A percentile compares a stretch with the other conserved stretches of the same genome.
phyloP scores from a whole-genome alignment of 1,140 invertebrate genomes.

The Cherax quadricarinatus region DNA sequence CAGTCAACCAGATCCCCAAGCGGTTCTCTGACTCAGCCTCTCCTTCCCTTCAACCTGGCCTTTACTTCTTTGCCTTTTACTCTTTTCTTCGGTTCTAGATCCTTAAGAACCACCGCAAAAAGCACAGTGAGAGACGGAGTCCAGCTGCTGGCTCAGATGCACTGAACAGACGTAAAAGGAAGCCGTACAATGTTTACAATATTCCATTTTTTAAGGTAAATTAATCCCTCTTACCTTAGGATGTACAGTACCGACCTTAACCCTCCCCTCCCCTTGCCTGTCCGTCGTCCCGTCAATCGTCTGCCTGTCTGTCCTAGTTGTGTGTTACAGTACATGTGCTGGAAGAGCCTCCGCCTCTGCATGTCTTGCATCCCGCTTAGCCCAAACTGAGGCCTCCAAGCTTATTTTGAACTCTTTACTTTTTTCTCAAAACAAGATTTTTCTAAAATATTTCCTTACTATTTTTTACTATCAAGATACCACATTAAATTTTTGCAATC shows the following conservation, averaged over 20 bases:
- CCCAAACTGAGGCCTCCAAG: conserved; percentile 4
- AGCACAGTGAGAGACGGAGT: conserved; percentile 94
- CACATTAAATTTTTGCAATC: conserved; percentile 29
- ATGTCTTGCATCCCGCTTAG: conserved; percentile 43
- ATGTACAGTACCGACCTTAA: conserved; percentile 67
- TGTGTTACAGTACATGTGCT: conserved; percentile 27
- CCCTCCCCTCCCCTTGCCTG: conserved; percentile 21
- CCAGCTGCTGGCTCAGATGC: conserved; percentile 91
- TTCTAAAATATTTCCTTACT: background rate
- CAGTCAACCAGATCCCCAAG: conserved; percentile 23
- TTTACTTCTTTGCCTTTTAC: conserved; percentile 73
- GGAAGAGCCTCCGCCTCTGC: conserved; percentile 29
- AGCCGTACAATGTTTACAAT: conserved; percentile 92
- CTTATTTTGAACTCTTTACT: conserved; percentile 1
- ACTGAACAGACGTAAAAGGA: conserved; percentile 86
- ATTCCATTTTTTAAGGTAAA: conserved; percentile 97
- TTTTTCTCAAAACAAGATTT: background rate
- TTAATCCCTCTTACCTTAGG: conserved; percentile 68
- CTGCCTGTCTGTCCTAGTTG: conserved; percentile 57
- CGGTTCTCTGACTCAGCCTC: conserved; percentile 63
- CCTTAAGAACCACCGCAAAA: conserved; percentile 98
- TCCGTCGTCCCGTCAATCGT: conserved; percentile 38
- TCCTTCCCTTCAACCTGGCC: conserved; percentile 69
- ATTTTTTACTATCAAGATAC: background rate
- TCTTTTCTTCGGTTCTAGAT: conserved; percentile 85